A percentile compares a stretch with the other conserved stretches of the same genome.
Conservation (phyloP, 2,888 invertebrate species). For the Clanis bilineata region DNA sequence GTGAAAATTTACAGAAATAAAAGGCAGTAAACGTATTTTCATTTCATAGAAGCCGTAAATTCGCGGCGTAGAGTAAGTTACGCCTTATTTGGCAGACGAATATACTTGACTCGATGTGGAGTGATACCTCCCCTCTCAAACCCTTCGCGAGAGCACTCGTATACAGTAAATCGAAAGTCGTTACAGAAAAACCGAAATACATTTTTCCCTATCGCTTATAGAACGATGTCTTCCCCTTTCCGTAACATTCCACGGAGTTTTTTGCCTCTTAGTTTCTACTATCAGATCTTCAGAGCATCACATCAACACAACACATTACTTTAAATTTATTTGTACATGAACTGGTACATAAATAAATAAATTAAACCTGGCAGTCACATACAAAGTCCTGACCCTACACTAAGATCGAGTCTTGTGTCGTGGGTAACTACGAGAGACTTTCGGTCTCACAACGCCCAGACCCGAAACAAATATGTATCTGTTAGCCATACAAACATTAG, state of each 20-base stretch:
- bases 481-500: no score
- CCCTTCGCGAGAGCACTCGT: conserved; percentile 70
- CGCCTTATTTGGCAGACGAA: conserved; percentile 74
- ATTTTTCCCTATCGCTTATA: conserved; percentile 63
- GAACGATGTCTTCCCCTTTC: conserved; percentile 54
- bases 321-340: no score
- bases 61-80: conserved; percentile 60
- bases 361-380: no score
- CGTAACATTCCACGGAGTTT: conserved; percentile 57
- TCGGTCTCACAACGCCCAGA: no score
- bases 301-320: no score
- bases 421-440: no score
- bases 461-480: no score
- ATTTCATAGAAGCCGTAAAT: conserved; percentile 58
- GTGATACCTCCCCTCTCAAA: conserved; percentile 67
- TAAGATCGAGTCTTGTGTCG: no score
- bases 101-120: conserved; percentile 63
- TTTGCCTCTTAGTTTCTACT: conserved; percentile 43
- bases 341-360: background rate
- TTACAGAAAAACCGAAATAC: conserved; percentile 73
- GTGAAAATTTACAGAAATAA: conserved; percentile 66
- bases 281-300: background rate
- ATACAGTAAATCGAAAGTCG: conserved; percentile 75
- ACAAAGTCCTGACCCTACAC: no score
- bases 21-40: conserved; percentile 49